These are phyloP conservation scores for Hepsetus odoe DNA, from an alignment of 2,113 vertebrate species.

Conservation along the genomic window DNA sequence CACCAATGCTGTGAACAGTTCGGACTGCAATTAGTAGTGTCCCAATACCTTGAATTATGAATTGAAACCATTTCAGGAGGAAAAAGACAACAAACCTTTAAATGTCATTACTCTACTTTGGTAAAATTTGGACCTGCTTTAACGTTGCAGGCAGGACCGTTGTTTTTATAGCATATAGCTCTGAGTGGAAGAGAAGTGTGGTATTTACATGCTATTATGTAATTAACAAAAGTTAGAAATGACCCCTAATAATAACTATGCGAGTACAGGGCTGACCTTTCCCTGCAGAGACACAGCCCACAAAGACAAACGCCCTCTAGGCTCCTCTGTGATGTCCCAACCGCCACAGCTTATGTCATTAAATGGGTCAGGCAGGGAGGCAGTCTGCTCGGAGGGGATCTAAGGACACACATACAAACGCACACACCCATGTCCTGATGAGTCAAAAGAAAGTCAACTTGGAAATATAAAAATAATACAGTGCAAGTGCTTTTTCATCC, in stretches of 20 bases:
- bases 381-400: conserved; percentile 81
- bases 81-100: too few species aligned
- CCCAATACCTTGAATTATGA: too few species aligned
- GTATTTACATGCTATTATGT: not conserved
- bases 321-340: conserved; percentile 92
- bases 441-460: not conserved
- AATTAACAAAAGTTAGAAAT: not conserved
- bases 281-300: conserved; percentile 95
- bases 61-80: too few species aligned
- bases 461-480: not conserved
- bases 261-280: conserved; percentile 78
- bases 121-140: not conserved
- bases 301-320: conserved; percentile 84
- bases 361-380: conserved; percentile 87
- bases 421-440: not conserved
- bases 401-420: conserved; percentile 59
- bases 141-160: not conserved
- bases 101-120: not conserved
- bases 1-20: too few species aligned
- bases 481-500: conserved; percentile 31
- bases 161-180: conserved; percentile 6
- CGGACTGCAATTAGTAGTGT: too few species aligned
- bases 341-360: conserved; percentile 92
- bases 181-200: not conserved
- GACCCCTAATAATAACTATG: too few species aligned